These are phyloP conservation scores for Gobio gobio DNA, from an alignment of 2,113 vertebrate genomes.

Conservation along the genomic window DNA sequence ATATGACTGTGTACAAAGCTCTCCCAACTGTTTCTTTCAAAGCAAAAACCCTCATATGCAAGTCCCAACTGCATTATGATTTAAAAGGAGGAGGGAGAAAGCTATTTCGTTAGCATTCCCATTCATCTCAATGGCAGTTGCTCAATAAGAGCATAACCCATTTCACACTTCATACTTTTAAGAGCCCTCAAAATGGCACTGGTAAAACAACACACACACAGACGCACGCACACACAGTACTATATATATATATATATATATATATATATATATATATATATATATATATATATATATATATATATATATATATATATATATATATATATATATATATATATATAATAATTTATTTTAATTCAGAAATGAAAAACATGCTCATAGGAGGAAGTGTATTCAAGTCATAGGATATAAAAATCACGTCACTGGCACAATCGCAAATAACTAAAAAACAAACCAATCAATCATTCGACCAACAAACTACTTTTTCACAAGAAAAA, in stretches of 20 bases:
- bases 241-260: no score
- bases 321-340: no score
- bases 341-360: no score
- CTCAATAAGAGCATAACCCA: slow-evolving; percentile 18
- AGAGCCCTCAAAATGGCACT: not conserved
- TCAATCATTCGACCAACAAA: no score
- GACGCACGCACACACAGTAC: no score
- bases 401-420: not conserved
- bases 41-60: not conserved
- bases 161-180: slow-evolving; percentile 3
- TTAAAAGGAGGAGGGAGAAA: not conserved
- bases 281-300: no score
- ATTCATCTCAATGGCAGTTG: slow-evolving; percentile 22
- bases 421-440: not conserved
- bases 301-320: no score
- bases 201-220: not conserved
- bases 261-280: no score
- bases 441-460: no score
- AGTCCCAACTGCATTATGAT: slow-evolving; percentile 3
- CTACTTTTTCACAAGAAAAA: not conserved
- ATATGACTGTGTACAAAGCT: slow-evolving; percentile 24
- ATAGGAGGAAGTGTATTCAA: no score
- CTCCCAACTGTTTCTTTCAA: not conserved
- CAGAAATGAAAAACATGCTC: no score
- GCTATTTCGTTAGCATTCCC: not conserved